Evolutionary conservation across 2,888 invertebrate species (phyloP).

Genomic region (Chaetogeoica ovagalla): DNA sequence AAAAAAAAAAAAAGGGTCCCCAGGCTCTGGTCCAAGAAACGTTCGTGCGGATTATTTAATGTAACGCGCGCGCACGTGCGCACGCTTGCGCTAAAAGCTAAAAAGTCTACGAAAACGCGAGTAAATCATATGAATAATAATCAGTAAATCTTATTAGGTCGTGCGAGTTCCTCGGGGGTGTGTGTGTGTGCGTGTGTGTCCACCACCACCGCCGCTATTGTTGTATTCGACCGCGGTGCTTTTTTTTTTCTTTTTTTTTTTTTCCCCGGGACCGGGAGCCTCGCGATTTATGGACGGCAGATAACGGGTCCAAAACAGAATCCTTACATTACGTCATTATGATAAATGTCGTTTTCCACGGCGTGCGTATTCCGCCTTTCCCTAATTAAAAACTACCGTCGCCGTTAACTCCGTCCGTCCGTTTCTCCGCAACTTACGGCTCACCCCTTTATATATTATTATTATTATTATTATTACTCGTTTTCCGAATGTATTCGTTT

Average conservation of each 20-base stretch:
- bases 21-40: conserved; percentile 50
- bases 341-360: conserved; percentile 53
- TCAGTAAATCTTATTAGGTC: conserved; percentile 52
- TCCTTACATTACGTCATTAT: conserved; percentile 53
- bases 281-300: conserved; percentile 52
- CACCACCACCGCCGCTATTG: conserved; percentile 8
- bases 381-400: conserved; percentile 51
- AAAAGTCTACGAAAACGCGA: conserved; percentile 49
- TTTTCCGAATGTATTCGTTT: conserved; percentile 2
- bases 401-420: conserved; percentile 40
- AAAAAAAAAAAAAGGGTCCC: conserved; percentile 43
- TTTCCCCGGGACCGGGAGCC: conserved; percentile 23
- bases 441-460: no score
- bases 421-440: background rate
- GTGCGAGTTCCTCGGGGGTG: conserved; percentile 43
- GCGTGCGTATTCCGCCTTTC: conserved; percentile 32
- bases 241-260: no score
- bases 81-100: conserved; percentile 41
- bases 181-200: conserved; percentile 5
- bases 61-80: no score
- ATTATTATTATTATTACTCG: conserved; percentile 26
- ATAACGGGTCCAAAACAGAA: conserved; percentile 53
- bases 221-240: conserved; percentile 51
- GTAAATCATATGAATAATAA: conserved; percentile 48
- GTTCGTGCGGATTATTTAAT: conserved; percentile 44